Conservation (phyloP, 2,797 vertebrate genomes). For the Remorina albescens region DNA sequence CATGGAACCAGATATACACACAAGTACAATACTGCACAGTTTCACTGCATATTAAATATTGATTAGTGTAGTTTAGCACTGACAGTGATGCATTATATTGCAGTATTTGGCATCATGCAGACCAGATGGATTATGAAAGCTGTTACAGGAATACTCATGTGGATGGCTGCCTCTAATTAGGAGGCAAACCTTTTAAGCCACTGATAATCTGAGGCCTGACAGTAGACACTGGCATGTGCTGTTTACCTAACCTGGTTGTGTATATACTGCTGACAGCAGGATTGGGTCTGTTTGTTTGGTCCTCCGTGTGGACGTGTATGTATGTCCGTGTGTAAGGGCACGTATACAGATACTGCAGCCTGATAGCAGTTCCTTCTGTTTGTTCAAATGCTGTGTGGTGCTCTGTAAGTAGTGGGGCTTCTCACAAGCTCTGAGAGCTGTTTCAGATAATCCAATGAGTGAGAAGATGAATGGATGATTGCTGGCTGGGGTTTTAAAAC, state of each 20-base stretch:
- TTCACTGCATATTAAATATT: constrained; percentile 64
- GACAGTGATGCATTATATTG: constrained; percentile 41
- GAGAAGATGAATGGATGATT: constrained; percentile 62
- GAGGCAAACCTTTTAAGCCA: constrained; percentile 41
- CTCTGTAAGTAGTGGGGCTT: constrained; percentile 46
- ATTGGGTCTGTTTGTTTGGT: constrained; percentile 40
- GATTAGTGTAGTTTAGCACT: constrained; percentile 37
- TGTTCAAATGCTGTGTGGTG: constrained; percentile 42
- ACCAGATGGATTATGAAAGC: constrained; percentile 53
- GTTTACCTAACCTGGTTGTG: constrained; percentile 29
- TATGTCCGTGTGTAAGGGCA: constrained; percentile 37
- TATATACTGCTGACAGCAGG: constrained; percentile 54
- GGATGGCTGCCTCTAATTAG: constrained; percentile 37
- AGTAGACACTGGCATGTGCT: constrained; percentile 25
- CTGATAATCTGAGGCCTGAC: constrained; percentile 32
- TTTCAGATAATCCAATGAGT: constrained; percentile 74
- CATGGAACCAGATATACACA: constrained; percentile 13
- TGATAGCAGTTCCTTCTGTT: constrained; percentile 53
- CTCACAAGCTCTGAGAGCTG: constrained; percentile 65
- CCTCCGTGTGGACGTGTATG: constrained; percentile 2
- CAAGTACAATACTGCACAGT: constrained; percentile 3
- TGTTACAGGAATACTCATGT: constrained; percentile 32
- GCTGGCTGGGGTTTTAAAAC: constrained; percentile 56
- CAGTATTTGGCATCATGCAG: constrained; percentile 29
- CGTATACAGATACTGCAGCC: constrained; percentile 54